These are phyloP conservation scores for Phalacrocorax carbo DNA, from an alignment of 2,113 vertebrate genomes.

Conservation along the genomic window DNA sequence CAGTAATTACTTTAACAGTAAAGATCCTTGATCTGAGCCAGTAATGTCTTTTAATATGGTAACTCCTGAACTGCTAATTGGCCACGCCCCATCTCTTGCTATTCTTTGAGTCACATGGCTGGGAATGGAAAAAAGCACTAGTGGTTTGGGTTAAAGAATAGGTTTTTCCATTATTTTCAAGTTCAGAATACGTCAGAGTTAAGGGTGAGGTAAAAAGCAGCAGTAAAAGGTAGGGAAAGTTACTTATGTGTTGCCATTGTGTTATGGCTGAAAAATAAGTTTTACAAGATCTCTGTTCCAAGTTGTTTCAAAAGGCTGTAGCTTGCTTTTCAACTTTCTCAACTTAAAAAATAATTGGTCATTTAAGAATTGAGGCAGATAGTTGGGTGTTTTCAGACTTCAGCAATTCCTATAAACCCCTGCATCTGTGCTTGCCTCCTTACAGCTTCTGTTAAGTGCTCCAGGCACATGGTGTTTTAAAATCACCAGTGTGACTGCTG, in stretches of 20 bases:
- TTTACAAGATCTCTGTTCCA: not conserved
- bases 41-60: not conserved
- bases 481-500: not conserved
- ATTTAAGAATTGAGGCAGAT: not conserved
- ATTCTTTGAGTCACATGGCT: not conserved
- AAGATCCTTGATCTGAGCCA: not conserved
- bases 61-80: not conserved
- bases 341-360: not conserved
- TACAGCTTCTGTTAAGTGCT: not conserved
- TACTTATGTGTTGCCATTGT: not conserved
- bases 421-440: not conserved
- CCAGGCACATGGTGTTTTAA: not conserved
- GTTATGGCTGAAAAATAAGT: not conserved
- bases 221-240: not conserved
- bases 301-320: not conserved
- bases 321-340: not conserved
- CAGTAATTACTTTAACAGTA: not conserved
- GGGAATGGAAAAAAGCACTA: not conserved
- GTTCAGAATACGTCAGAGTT: not conserved
- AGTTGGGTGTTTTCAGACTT: not conserved
- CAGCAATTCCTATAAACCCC: not conserved
- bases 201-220: not conserved
- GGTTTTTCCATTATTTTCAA: not conserved
- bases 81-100: not conserved
- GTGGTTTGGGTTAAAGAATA: not conserved